Base-by-base conservation (phyloP, 2,888 invertebrate species). In the Heliconius hortense region DNA sequence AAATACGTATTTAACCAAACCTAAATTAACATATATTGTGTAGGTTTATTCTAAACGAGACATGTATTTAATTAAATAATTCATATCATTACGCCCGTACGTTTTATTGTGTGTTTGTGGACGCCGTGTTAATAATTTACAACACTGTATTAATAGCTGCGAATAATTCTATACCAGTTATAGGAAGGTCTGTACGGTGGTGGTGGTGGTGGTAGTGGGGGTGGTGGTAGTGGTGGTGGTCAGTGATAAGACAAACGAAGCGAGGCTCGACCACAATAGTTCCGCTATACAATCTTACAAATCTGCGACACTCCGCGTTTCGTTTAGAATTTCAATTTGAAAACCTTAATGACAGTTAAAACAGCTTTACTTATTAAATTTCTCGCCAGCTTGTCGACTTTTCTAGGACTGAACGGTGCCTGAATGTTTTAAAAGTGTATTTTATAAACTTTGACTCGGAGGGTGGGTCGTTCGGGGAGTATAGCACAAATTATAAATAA, bases 401-500 rank as follows among this genome's bases (percentile, higher is more conserved):
- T 69, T 67, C 74, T 74, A 74, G 73, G 71, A 77, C 70, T 73
- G 75, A 79, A 79, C 76, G 71, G 74, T 73, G 73, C 76, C 77
- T 79, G 75, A 76, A 79, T 76, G 75, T 79, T 77, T 73, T 73
- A 77, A 75, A 75, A 72, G 74, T 73, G 59, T 77, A 75, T 75
- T 75, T 77, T 76, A 76, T 77, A 77, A 77, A 79, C 73, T 78
- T 73, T 74, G 73, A 73, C 73, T 63, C 53, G 72, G 66, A 66
- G 77, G 70, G 75, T 48, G 59, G 79, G 74, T 66, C 56, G 63
- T 70, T 75, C 72, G 56, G 72, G 73, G 74, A 69, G 82, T 85
- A 87, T 88, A 88, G 87, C 88, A 89, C 90, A 91, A 92, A 91
- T 92, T 92, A 91, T 92, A 91, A 92, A 93, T 92, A 92, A 92